A percentile compares a stretch with the other conserved stretches of the same genome.
Evolutionary conservation across 1,140 invertebrate genomes (phyloP).

Genomic region (Eriocheir sinensis): DNA sequence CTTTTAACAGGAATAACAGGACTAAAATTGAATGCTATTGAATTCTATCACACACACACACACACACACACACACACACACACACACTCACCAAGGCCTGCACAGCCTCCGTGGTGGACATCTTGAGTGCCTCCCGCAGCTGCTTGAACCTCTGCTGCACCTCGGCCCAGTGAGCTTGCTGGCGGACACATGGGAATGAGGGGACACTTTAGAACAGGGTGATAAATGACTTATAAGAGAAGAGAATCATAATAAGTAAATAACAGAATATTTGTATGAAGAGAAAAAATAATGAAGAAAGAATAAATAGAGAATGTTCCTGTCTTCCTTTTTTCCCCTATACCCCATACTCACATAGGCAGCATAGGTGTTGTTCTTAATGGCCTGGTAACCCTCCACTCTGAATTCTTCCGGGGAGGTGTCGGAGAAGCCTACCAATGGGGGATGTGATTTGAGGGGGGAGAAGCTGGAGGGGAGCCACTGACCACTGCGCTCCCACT

Average conservation of each 20-base stretch:
- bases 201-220: too few species aligned
- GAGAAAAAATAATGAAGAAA: too few species aligned
- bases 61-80: slow-evolving; percentile 41
- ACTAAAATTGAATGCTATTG: not conserved
- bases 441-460: slow-evolving; percentile 55
- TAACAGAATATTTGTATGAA: too few species aligned
- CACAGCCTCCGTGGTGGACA: slow-evolving; percentile 54
- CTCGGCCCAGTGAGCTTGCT: slow-evolving; percentile 62
- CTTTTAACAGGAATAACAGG: not conserved
- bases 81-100: slow-evolving; percentile 72
- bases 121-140: slow-evolving; percentile 54
- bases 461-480: slow-evolving; percentile 62
- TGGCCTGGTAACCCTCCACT: slow-evolving; percentile 54
- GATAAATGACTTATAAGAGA: too few species aligned
- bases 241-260: too few species aligned
- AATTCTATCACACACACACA: not conserved
- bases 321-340: not conserved
- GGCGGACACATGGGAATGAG: too few species aligned
- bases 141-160: slow-evolving; percentile 58
- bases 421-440: slow-evolving; percentile 48
- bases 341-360: slow-evolving; percentile 56
- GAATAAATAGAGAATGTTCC: not conserved
- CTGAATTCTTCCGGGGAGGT: slow-evolving; percentile 60
- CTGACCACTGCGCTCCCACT: slow-evolving; percentile 71
- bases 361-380: slow-evolving; percentile 60